Conservation (phyloP, 2,888 invertebrate species). For the Poecilus cupreus region DNA sequence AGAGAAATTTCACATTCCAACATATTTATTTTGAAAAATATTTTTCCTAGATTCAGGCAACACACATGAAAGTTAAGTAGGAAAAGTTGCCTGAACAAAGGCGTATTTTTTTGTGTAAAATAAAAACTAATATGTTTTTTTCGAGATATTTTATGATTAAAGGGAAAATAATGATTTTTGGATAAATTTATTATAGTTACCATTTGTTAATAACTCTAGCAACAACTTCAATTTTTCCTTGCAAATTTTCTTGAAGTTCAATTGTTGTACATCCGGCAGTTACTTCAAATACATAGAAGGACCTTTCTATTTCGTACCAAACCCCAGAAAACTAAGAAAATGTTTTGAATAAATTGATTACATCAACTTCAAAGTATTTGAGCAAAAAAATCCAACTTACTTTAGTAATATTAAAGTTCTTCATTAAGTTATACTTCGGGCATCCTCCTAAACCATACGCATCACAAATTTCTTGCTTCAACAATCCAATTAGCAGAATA, state of each 20-base stretch:
- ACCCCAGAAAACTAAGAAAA: conserved; percentile 77
- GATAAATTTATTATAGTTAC: conserved; percentile 72
- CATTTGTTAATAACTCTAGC: conserved; percentile 80
- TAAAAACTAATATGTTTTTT: too few species aligned
- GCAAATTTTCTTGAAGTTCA: conserved; percentile 75
- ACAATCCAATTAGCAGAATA: not conserved
- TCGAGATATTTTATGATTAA: too few species aligned
- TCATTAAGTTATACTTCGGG: conserved; percentile 80
- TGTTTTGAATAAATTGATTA: not conserved
- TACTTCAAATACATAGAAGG: conserved; percentile 84
- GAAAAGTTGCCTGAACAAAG: too few species aligned
- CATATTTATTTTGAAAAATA: conserved; percentile 9
- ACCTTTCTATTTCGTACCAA: conserved; percentile 86
- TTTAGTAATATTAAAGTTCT: conserved; percentile 79
- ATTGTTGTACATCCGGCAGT: conserved; percentile 82
- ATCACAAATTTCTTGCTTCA: not conserved
- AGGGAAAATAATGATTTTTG: too few species aligned
- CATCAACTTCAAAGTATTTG: too few species aligned
- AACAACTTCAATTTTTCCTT: conserved; percentile 77
- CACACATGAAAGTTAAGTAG: too few species aligned
- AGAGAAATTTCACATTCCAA: too few species aligned
- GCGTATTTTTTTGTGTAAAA: too few species aligned
- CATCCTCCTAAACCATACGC: conserved; percentile 79
- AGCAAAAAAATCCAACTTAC: too few species aligned
- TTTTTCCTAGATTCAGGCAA: too few species aligned